These are phyloP conservation scores for Sebastolobus alascanus DNA, from an alignment of 2,797 vertebrate species.

Conservation along the genomic window DNA sequence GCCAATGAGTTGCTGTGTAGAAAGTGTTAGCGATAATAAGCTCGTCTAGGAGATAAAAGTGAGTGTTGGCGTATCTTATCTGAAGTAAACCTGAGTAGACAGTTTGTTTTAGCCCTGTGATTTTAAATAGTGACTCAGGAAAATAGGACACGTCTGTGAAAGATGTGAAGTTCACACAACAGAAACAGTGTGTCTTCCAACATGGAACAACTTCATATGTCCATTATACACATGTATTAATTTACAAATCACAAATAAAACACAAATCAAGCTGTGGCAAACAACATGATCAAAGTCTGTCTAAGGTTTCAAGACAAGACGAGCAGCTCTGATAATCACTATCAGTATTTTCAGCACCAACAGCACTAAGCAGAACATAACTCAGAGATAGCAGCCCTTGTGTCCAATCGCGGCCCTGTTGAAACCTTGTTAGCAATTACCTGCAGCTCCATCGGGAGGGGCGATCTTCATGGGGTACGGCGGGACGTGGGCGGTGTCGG, in stretches of 20 bases:
- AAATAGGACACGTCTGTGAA: slow-evolving; percentile 2
- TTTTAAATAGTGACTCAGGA: slow-evolving; percentile 6
- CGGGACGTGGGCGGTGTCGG: slow-evolving; percentile 96
- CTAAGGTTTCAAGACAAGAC: neutral
- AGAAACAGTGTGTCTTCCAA: neutral
- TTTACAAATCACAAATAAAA: slow-evolving; percentile 12
- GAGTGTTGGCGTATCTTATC: slow-evolving; percentile 23
- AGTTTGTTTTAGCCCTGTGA: neutral
- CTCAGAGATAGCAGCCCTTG: neutral
- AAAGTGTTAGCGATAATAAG: neutral
- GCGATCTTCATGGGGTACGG: slow-evolving; percentile 99
- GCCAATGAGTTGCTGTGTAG: neutral
- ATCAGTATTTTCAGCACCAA: slow-evolving; percentile 31
- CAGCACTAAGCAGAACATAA: neutral
- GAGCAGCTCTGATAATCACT: slow-evolving; percentile 25
- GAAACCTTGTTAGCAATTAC: slow-evolving; percentile 73
- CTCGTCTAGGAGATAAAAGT: slow-evolving; percentile 22
- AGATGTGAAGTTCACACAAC: neutral
- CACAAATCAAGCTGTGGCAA: slow-evolving; percentile 1
- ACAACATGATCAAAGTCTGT: slow-evolving; percentile 44
- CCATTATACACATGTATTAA: slow-evolving; percentile 1
- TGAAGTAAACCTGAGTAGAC: neutral
- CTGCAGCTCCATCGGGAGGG: slow-evolving; percentile 94
- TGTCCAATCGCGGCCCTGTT: neutral
- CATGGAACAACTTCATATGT: neutral